Conservation (phyloP, 2,113 vertebrate species). For the Cyrtonyx montezumae region DNA sequence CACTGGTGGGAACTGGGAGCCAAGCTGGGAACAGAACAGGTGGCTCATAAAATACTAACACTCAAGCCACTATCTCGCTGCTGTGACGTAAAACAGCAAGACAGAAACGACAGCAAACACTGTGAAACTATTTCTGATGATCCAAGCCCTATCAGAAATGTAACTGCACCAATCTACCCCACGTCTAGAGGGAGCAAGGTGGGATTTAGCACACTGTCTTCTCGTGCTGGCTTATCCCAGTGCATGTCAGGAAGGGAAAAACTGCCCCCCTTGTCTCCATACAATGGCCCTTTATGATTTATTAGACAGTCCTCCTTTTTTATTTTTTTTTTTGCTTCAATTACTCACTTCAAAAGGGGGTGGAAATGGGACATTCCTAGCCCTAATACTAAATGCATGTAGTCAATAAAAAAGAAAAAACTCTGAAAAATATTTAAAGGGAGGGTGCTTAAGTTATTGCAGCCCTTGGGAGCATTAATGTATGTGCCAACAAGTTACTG, state of each 20-base stretch:
- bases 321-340: conserved; percentile 22
- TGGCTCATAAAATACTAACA: not conserved
- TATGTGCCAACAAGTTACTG: conserved; percentile 75
- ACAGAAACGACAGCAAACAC: not conserved
- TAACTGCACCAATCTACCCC: fast-evolving
- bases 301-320: conserved; percentile 21
- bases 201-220: not conserved
- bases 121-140: not conserved
- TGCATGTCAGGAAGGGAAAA: not conserved
- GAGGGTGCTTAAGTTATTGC: conserved; percentile 71
- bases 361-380: conserved; percentile 69
- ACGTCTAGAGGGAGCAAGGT: not conserved
- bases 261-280: not conserved
- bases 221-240: not conserved
- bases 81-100: not conserved
- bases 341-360: conserved; percentile 62
- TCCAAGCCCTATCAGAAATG: not conserved
- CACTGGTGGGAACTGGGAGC: conserved; percentile 26
- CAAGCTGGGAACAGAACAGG: conserved; percentile 13
- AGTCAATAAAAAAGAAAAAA: conserved; percentile 70
- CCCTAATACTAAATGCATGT: conserved; percentile 71
- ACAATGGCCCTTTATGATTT: conserved; percentile 62
- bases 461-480: conserved; percentile 71
- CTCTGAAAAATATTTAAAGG: conserved; percentile 59
- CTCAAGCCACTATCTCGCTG: not conserved